These are phyloP conservation scores for Forbesichthys agassizii DNA, from an alignment of 2,113 vertebrate species.

Conservation along the genomic window DNA sequence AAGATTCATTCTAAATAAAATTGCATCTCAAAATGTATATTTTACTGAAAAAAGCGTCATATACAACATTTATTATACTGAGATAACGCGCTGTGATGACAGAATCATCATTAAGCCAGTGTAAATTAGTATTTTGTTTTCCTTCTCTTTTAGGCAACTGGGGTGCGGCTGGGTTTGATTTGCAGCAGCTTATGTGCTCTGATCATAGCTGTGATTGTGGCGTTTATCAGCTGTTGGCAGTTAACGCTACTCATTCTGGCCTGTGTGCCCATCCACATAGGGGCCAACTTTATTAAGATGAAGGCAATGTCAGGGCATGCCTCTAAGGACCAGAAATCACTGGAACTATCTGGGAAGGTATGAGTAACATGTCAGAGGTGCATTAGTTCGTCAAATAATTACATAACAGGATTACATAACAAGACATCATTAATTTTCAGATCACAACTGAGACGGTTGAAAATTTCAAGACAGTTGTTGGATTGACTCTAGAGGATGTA, in stretches of 20 bases:
- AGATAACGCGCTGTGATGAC: too few species aligned
- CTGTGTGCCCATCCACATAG: conserved; percentile 69
- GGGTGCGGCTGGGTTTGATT: conserved; percentile 68
- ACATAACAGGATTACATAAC: background rate
- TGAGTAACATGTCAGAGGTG: conserved; percentile 4
- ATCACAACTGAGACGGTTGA: conserved; percentile 61
- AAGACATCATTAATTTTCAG: background rate
- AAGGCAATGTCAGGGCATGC: conserved; percentile 68
- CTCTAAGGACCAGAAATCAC: conserved; percentile 76
- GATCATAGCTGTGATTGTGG: conserved; percentile 58
- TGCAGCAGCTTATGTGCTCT: conserved; percentile 45
- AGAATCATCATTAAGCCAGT: background rate
- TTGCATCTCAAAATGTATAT: too few species aligned
- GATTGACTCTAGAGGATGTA: conserved; percentile 80
- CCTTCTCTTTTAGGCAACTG: conserved; percentile 61
- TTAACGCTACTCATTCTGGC: conserved; percentile 75
- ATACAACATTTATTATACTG: background rate
- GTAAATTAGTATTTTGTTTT: conserved; percentile 10
- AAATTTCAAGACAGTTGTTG: conserved; percentile 79
- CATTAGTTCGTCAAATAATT: background rate
- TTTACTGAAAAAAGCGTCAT: background rate
- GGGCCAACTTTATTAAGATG: conserved; percentile 65
- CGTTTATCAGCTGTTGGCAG: conserved; percentile 78
- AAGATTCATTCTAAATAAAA: too few species aligned
- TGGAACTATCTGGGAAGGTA: conserved; percentile 78